These are phyloP conservation scores for Cordilura impudica DNA, from an alignment of 2,888 invertebrate species.

Conservation along the genomic window DNA sequence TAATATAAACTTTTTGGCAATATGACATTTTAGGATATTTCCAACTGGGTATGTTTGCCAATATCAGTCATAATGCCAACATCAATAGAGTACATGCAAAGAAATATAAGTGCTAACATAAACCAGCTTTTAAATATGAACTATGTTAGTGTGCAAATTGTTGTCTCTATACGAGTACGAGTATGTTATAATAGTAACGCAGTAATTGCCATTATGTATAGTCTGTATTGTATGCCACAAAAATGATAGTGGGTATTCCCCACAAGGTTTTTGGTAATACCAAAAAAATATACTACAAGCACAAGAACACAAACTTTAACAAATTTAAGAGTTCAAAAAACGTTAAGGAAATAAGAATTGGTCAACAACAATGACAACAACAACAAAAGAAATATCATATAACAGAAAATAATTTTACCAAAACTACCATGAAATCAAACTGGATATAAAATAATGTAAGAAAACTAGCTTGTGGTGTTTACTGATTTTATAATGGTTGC, in stretches of 20 bases:
- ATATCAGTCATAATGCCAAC: neutral
- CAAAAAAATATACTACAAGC: neutral
- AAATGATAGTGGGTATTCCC: slow-evolving; percentile 38
- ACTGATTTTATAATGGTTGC: slow-evolving; percentile 3
- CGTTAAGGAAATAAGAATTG: slow-evolving; percentile 44
- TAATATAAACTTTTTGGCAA: too few relatives aligned
- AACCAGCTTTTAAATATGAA: slow-evolving; percentile 25
- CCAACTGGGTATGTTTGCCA: neutral
- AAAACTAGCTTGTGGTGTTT: slow-evolving; percentile 12
- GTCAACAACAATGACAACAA: slow-evolving; percentile 7
- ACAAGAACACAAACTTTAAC: neutral
- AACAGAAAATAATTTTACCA: neutral
- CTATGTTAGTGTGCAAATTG: slow-evolving; percentile 42
- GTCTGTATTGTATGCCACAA: neutral
- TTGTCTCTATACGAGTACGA: too few relatives aligned
- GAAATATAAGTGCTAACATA: neutral
- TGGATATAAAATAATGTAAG: neutral
- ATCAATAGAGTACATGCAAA: neutral
- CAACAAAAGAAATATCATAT: slow-evolving; percentile 16
- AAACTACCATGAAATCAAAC: neutral
- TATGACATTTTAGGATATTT: too few relatives aligned
- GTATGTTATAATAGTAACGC: neutral
- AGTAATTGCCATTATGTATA: neutral
- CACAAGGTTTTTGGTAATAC: slow-evolving; percentile 43
- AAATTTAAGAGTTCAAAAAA: slow-evolving; percentile 16